phyloP scores from a whole-genome alignment of 2,888 invertebrate genomes.

The Automeris io region DNA sequence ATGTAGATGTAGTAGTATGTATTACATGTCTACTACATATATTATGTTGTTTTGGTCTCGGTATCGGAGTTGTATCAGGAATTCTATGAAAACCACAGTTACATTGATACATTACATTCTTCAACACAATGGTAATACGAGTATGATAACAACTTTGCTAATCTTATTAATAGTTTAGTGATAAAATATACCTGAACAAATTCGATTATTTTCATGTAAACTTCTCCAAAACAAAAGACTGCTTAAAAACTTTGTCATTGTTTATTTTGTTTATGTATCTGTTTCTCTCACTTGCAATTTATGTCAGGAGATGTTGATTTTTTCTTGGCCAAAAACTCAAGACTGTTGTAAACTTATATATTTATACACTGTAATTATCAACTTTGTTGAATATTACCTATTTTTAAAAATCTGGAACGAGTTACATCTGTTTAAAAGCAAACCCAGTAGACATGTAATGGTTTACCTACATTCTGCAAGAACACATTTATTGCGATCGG shows the following conservation, averaged over 20 bases:
- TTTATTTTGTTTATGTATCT: conserved; percentile 18
- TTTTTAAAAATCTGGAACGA: conserved; percentile 44
- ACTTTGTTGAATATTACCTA: conserved; percentile 31
- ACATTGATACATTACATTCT: no score
- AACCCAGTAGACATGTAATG: conserved; percentile 37
- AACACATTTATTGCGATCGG: conserved; percentile 54
- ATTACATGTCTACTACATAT: no score
- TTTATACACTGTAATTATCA: conserved; percentile 31
- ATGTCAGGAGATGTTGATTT: conserved; percentile 22
- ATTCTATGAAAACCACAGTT: no score
- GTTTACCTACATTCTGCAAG: conserved; percentile 38
- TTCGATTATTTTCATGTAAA: no score
- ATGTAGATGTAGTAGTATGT: no score
- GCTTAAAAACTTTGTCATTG: conserved; percentile 16
- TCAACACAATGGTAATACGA: no score
- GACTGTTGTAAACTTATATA: conserved; percentile 18
- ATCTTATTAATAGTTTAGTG: no score
- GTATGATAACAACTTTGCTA: no score
- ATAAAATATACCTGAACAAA: no score
- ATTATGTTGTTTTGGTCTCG: no score
- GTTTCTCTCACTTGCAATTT: conserved; percentile 17
- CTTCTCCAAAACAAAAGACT: conserved; percentile 11
- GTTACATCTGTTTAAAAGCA: conserved; percentile 51
- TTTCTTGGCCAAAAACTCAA: conserved; percentile 16
- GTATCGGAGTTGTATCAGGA: no score